phyloP scores from a whole-genome alignment of 2,113 vertebrate genomes.

The Macrotus californicus region DNA sequence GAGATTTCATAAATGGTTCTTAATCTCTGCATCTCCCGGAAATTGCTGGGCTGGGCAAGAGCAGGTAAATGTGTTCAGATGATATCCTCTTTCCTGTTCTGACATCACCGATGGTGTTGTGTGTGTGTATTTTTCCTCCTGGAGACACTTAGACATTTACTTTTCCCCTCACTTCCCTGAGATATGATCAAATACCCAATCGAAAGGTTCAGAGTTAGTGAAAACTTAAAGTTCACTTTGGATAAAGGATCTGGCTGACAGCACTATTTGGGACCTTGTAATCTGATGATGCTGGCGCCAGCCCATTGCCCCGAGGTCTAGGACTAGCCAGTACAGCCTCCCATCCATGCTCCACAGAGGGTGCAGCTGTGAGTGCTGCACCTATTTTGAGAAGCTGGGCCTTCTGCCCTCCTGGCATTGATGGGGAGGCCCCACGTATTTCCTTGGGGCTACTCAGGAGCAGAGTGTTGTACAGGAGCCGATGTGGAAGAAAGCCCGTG shows the following conservation, averaged over 20 bases:
- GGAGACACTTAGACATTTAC: background rate
- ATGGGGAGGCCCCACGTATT: background rate
- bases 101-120: background rate
- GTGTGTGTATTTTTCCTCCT: background rate
- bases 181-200: background rate
- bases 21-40: constrained; percentile 49
- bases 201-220: background rate
- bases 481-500: background rate
- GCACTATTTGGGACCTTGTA: background rate
- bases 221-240: background rate
- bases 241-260: background rate
- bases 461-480: background rate
- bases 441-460: background rate
- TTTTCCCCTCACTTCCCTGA: background rate
- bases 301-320: background rate
- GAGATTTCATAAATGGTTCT: constrained; percentile 44
- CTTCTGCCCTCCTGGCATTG: background rate
- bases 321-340: background rate
- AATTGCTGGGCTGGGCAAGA: constrained; percentile 29
- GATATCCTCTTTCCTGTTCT: background rate
- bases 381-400: background rate
- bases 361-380: background rate
- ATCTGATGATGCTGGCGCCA: background rate
- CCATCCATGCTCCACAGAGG: background rate
- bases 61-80: background rate